Evolutionary conservation across 2,113 vertebrate genomes (phyloP).

Genomic region (Gavialis gangeticus): DNA sequence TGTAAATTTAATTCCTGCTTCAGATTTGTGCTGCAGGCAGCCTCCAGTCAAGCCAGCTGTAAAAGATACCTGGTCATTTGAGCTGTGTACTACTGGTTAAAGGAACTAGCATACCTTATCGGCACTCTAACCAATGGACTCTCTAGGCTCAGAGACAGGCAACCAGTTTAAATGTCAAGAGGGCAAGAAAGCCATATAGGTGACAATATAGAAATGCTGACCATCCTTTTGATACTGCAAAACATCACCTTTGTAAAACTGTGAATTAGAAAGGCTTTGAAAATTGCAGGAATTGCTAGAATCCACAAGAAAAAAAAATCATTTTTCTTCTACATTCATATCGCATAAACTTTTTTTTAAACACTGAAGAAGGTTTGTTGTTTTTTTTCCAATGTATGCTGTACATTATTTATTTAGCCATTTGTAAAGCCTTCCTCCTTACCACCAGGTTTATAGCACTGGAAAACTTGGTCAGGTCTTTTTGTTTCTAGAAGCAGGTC

Average conservation of each 20-base stretch:
- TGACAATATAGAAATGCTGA: neutral
- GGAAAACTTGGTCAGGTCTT: conserved; percentile 91
- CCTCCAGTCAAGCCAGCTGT: too few relatives aligned
- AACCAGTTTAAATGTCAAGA: neutral
- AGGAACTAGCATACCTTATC: too few relatives aligned
- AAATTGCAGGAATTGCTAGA: fast-evolving
- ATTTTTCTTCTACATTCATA: neutral
- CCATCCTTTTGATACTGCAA: neutral
- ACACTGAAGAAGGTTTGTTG: neutral
- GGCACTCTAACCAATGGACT: too few relatives aligned
- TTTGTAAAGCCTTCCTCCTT: conserved; percentile 23
- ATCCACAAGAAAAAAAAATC: neutral
- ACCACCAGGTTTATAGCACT: conserved; percentile 98
- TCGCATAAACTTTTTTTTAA: neutral
- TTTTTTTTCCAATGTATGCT: neutral
- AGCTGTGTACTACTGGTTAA: too few relatives aligned
- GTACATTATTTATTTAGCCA: neutral
- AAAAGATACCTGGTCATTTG: too few relatives aligned
- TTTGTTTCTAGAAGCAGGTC: conserved; percentile 95
- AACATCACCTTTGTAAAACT: neutral
- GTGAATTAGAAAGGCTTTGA: neutral
- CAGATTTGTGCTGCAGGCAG: too few relatives aligned
- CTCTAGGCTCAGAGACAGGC: neutral
- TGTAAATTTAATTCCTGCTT: too few relatives aligned
- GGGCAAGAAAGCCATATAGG: neutral